Evolutionary conservation across 92 coral and sea anemone species (phyloP).

Genomic region (Diadumene lineata): DNA sequence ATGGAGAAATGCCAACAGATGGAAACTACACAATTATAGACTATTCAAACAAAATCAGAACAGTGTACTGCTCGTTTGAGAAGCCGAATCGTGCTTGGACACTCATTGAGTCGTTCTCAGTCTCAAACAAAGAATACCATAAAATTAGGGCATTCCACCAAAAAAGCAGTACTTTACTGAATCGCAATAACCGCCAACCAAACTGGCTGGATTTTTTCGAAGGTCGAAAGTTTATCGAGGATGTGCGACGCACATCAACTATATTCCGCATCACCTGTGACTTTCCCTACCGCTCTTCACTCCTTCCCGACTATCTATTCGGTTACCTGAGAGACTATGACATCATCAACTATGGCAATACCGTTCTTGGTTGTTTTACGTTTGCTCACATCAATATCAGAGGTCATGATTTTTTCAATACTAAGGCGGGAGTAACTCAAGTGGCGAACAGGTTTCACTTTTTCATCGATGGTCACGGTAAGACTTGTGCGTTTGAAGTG

Average conservation of each 20-base stretch:
- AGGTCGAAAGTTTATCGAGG: not conserved
- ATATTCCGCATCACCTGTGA: slow-evolving; percentile 2
- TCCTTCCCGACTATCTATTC: slow-evolving; percentile 1
- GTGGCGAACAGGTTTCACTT: not conserved
- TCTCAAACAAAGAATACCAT: not conserved
- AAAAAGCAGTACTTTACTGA: too few species aligned
- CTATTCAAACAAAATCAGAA: too few species aligned
- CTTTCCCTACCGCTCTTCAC: not conserved
- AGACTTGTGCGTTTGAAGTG: not conserved
- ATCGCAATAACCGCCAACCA: not conserved
- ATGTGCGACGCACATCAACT: not conserved
- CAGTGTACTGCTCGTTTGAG: slow-evolving; percentile 25
- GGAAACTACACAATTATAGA: slow-evolving; percentile 11
- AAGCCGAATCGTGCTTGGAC: slow-evolving; percentile 10
- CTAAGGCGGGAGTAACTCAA: not conserved
- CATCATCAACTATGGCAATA: slow-evolving; percentile 1
- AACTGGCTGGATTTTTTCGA: not conserved
- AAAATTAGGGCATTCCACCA: not conserved
- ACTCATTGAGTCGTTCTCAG: slow-evolving; percentile 29
- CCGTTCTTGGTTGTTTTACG: not conserved
- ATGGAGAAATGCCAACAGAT: not conserved
- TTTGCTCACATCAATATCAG: not conserved
- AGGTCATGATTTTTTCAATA: not conserved
- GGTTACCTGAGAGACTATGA: slow-evolving; percentile 9
- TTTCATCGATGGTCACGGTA: not conserved